Evolutionary conservation across 2,797 vertebrate species (phyloP).

Genomic region (Natrix natrix): DNA sequence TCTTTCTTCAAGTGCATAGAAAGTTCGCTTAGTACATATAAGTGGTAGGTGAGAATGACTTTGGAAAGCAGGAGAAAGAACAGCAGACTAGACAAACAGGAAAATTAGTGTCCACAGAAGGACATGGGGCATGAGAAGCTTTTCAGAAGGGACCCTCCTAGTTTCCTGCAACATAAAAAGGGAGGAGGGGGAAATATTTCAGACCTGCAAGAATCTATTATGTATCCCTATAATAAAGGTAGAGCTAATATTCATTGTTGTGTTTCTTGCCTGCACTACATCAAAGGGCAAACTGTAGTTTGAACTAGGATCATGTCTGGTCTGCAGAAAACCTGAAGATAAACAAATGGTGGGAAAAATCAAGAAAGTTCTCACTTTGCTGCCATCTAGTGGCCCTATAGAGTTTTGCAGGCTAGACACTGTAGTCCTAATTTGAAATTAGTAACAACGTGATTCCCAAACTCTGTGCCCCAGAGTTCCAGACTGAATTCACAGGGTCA

Average conservation of each 20-base stretch:
- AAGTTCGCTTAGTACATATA: background rate
- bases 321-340: background rate
- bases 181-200: background rate
- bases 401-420: background rate
- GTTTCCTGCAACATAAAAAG: background rate
- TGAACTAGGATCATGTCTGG: background rate
- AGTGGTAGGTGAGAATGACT: background rate
- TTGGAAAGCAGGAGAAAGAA: background rate
- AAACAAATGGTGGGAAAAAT: background rate
- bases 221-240: background rate
- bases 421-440: background rate
- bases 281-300: background rate
- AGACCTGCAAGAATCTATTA: background rate
- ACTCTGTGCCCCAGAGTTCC: background rate
- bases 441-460: background rate
- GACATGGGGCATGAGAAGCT: background rate
- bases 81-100: background rate
- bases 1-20: background rate
- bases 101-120: background rate
- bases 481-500: background rate
- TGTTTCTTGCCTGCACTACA: background rate
- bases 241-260: background rate
- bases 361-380: background rate
- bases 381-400: background rate
- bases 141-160: background rate